Base-by-base conservation (phyloP, 1,140 invertebrate species). In the Wasmannia auropunctata region DNA sequence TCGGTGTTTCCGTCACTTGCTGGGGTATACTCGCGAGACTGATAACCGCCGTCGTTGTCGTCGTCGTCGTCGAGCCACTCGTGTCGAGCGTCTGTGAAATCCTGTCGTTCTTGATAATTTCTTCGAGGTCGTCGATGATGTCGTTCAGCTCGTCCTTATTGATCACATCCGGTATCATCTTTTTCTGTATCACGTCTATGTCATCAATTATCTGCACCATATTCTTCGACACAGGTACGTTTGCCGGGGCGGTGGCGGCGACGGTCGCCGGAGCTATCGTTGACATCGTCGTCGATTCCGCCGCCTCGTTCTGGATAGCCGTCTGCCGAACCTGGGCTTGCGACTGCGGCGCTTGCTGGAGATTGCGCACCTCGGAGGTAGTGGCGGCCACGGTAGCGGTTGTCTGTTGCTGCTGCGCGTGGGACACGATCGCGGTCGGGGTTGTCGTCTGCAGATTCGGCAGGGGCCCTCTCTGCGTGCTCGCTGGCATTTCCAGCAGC, bases 401-500 rank as follows among this genome's bases (percentile, higher is more conserved):
- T 65, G 34, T 81, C 56, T 85, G 87, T 62, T 88, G 88, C n/a
- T 76, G 37, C 43, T 63, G 65, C 11, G 58, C 40, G n/a, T 72
- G 58, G 28, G 81, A 14, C 1, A 60, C 10, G 4, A 28, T 67
- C 0, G 70, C 46, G 10, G 37, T 22, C 28, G 25, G 14, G 0
- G n/a, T 37, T 1, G 49, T 40, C 40, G 75, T 40, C 28, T 92
- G 88, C 85, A 93, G 76, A 90, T 88, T 90, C 67, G 94, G 65
- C 28, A 95, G 34, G 11, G 91, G 86, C 2, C 91, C 87, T 87
- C 94, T 88, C 19, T 93, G 91, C 7, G 92, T 63, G 80, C 91
- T 94, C 3, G 94, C 91, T 3, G 94, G 94, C 76, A 94, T 92
- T 88, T 97, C 96, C n/a, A 97, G 91, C 8, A 97, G 92, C 95